Evolutionary conservation across 2,113 vertebrate genomes (phyloP).

Genomic region (Phocoena phocoena): DNA sequence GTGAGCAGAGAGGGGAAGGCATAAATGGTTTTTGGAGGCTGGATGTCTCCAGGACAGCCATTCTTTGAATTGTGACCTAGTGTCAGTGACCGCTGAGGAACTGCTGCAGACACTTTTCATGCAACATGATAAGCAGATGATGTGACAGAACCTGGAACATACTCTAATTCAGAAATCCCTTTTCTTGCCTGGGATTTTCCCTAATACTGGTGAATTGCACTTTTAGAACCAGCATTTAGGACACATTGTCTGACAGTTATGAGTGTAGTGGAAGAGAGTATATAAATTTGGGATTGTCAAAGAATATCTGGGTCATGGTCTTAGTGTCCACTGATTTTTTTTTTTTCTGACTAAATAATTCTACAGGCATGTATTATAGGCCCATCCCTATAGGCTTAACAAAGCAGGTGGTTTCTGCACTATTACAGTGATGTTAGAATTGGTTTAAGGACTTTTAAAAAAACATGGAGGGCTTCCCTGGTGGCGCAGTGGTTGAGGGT

Average conservation of each 20-base stretch:
- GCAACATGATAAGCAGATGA: constrained; percentile 78
- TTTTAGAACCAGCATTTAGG: background rate
- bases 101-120: constrained; percentile 51
- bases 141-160: background rate
- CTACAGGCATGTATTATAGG: background rate
- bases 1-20: constrained; percentile 42
- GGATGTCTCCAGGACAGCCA: constrained; percentile 72
- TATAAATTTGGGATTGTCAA: background rate
- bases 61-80: constrained; percentile 80
- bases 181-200: background rate
- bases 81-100: constrained; percentile 51
- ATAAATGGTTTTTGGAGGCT: constrained; percentile 68
- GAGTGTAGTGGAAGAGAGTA: background rate
- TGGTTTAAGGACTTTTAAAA: background rate
- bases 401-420: constrained; percentile 1
- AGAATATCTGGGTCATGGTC: background rate
- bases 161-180: background rate
- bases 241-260: background rate
- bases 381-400: background rate
- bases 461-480: too few relatives aligned
- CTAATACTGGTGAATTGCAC: background rate
- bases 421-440: background rate
- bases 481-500: too few relatives aligned
- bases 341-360: background rate
- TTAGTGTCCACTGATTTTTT: background rate